Conservation (phyloP, 2,888 invertebrate species). For the Xestoiulus laeticollis region DNA sequence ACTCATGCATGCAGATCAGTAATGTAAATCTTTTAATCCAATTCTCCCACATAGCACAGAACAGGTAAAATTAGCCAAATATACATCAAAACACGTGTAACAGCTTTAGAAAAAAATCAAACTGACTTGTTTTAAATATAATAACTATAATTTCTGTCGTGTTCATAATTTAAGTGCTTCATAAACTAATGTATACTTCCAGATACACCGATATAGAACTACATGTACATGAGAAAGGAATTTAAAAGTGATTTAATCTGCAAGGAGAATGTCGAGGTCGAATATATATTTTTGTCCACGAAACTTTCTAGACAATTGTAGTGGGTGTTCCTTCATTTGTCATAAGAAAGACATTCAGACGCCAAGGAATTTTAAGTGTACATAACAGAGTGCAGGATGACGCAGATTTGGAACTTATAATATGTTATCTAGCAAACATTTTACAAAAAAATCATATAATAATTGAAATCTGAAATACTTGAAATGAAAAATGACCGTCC, state of each 20-base stretch:
- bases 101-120: background rate
- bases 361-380: background rate
- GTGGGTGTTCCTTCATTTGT: background rate
- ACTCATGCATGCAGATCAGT: background rate
- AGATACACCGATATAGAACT: background rate
- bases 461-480: background rate
- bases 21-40: background rate
- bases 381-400: background rate
- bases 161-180: background rate
- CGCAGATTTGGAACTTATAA: too few species aligned
- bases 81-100: background rate
- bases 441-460: background rate
- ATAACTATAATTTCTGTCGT: background rate
- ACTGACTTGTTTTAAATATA: background rate
- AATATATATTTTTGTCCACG: background rate
- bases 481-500: background rate
- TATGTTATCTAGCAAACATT: background rate
- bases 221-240: background rate
- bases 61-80: background rate
- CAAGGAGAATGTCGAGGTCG: constrained; percentile 12
- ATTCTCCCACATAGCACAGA: background rate
- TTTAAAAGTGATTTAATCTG: background rate
- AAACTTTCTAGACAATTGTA: background rate
- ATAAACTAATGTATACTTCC: background rate
- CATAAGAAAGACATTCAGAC: background rate